A percentile compares a stretch with the other conserved stretches of the same genome.
Evolutionary conservation across 2,113 vertebrate genomes (phyloP).

Genomic region (Salvelinus sp.): DNA sequence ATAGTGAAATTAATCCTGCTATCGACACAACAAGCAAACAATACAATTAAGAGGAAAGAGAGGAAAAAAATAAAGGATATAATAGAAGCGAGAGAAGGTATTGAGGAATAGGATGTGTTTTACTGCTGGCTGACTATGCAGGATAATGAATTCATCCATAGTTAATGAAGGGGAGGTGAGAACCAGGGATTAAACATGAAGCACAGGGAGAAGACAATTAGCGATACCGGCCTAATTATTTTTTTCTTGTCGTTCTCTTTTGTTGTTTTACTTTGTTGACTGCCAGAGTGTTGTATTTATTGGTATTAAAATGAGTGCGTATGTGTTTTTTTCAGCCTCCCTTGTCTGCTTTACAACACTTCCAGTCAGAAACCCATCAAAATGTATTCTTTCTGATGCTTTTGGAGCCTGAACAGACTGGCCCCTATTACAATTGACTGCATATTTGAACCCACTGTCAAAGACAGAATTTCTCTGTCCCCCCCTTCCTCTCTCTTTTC

Average conservation of each 20-base stretch:
- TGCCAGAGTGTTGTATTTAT: conserved; percentile 59
- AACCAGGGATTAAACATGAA: conserved; percentile 73
- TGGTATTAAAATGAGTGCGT: conserved; percentile 54
- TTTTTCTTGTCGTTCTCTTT: conserved; percentile 61
- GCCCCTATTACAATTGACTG: no score
- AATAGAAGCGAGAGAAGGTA: conserved; percentile 1
- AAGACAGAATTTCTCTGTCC: background rate
- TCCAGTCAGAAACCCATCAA: no score
- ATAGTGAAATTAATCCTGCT: conserved; percentile 80
- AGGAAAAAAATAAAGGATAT: conserved; percentile 16
- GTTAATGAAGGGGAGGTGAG: conserved; percentile 78
- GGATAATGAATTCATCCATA: conserved; percentile 86
- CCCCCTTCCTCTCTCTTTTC: conserved; percentile 29
- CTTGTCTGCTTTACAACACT: background rate
- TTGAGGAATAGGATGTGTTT: conserved; percentile 63
- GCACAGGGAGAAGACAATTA: conserved; percentile 77
- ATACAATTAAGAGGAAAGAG: conserved; percentile 70
- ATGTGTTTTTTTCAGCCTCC: background rate
- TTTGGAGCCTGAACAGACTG: no score
- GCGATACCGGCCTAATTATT: conserved; percentile 80
- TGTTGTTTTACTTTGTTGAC: conserved; percentile 59
- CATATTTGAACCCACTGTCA: no score
- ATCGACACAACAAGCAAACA: conserved; percentile 78
- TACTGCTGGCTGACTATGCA: conserved; percentile 74
- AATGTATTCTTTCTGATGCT: no score